Evolutionary conservation across 2,888 invertebrate genomes (phyloP).

Genomic region (Cephus runcator): DNA sequence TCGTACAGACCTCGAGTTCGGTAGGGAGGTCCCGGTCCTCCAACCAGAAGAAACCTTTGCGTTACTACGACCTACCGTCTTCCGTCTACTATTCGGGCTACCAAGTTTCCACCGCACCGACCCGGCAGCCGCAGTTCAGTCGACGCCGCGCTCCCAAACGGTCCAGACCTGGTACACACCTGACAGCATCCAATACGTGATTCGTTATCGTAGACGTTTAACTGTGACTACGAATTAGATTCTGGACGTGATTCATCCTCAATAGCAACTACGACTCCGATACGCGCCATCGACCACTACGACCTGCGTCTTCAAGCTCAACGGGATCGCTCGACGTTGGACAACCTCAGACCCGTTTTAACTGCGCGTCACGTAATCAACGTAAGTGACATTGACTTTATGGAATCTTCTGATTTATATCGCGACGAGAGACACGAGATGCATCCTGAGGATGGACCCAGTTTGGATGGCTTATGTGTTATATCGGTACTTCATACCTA

Average conservation of each 20-base stretch:
- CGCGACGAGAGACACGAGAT: neutral
- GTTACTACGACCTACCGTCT: slow-evolving; percentile 63
- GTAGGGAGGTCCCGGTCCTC: slow-evolving; percentile 65
- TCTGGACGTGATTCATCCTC: neutral
- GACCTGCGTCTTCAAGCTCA: neutral
- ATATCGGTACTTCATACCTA: neutral
- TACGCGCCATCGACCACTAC: neutral
- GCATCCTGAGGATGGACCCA: neutral
- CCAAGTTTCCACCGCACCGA: slow-evolving; percentile 54
- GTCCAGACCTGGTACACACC: slow-evolving; percentile 59
- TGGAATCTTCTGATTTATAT: neutral
- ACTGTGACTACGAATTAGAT: neutral
- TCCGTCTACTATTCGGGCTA: slow-evolving; percentile 64
- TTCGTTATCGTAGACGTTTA: neutral
- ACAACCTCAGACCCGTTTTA: neutral
- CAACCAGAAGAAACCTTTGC: slow-evolving; percentile 64
- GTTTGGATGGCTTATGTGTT: neutral
- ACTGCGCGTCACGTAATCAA: neutral
- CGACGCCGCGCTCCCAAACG: slow-evolving; percentile 66
- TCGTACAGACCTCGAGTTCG: slow-evolving; percentile 40
- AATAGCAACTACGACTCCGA: neutral
- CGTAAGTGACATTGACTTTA: neutral
- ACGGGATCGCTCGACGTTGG: neutral
- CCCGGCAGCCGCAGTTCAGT: slow-evolving; percentile 53
- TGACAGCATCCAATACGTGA: neutral